phyloP scores from a whole-genome alignment of 2,113 vertebrate species.

The Craseonycteris thonglongyai region DNA sequence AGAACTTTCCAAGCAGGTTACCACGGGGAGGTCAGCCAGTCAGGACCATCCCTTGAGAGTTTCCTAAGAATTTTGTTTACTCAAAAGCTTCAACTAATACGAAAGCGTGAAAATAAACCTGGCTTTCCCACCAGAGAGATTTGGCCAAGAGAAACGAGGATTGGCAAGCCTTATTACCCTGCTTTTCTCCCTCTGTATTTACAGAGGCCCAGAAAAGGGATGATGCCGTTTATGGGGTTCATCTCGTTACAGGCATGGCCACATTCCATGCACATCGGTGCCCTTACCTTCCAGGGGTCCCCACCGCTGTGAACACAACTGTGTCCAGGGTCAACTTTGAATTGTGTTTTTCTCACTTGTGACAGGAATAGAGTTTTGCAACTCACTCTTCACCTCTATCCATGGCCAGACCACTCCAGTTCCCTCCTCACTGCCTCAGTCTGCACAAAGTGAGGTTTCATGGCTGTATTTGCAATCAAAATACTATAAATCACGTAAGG shows the following conservation, averaged over 20 bases:
- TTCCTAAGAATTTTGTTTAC: slow-evolving; percentile 41
- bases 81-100: not conserved
- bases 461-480: slow-evolving; percentile 46
- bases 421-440: slow-evolving; percentile 20
- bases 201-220: not conserved
- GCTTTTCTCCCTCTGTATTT: not conserved
- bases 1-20: slow-evolving; percentile 8
- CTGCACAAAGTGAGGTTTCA: slow-evolving; percentile 25
- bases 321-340: not conserved
- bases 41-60: slow-evolving; percentile 20
- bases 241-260: not conserved
- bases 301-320: not conserved
- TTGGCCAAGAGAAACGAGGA: not conserved
- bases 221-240: not conserved
- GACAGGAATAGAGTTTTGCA: not conserved
- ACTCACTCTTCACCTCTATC: not conserved
- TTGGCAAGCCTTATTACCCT: not conserved
- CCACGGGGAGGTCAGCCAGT: not conserved
- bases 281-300: not conserved
- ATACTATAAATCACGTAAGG: slow-evolving; percentile 20
- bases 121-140: slow-evolving; percentile 14
- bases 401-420: not conserved
- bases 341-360: slow-evolving; percentile 21
- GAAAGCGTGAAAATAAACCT: not conserved
- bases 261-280: not conserved